phyloP scores from a whole-genome alignment of 2,888 invertebrate genomes.

The Chaetogeoica ovagalla region DNA sequence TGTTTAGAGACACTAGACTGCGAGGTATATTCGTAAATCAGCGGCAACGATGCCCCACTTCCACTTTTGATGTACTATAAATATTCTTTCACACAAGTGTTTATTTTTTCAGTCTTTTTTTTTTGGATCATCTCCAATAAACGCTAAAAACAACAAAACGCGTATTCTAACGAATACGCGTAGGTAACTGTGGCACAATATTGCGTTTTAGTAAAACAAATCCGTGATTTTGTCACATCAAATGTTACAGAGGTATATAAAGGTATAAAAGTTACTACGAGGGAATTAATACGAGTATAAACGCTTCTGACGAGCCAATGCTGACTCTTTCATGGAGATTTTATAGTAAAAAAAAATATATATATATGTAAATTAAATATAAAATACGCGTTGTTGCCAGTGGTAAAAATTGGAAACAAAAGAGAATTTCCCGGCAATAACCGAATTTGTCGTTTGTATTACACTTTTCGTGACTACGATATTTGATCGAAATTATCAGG shows the following conservation, averaged over 20 bases:
- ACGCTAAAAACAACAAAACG: conserved; percentile 12
- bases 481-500: too few species aligned
- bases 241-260: not conserved
- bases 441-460: too few species aligned
- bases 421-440: too few species aligned
- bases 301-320: too few species aligned
- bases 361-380: too few species aligned
- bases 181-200: not conserved
- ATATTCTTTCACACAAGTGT: not conserved
- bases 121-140: conserved; percentile 1
- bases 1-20: not conserved
- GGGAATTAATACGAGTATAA: too few species aligned
- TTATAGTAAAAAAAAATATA: too few species aligned
- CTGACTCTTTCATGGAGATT: too few species aligned
- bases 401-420: too few species aligned
- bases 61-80: conserved; percentile 11
- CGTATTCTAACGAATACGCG: not conserved
- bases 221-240: not conserved
- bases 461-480: too few species aligned
- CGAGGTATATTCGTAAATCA: not conserved
- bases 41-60: conserved; percentile 1
- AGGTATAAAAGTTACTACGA: not conserved
- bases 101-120: not conserved
- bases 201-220: conserved; percentile 2
- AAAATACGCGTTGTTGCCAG: too few species aligned